Base-by-base conservation (phyloP, 2,888 invertebrate species). In the Hydrotaea diabolus region DNA sequence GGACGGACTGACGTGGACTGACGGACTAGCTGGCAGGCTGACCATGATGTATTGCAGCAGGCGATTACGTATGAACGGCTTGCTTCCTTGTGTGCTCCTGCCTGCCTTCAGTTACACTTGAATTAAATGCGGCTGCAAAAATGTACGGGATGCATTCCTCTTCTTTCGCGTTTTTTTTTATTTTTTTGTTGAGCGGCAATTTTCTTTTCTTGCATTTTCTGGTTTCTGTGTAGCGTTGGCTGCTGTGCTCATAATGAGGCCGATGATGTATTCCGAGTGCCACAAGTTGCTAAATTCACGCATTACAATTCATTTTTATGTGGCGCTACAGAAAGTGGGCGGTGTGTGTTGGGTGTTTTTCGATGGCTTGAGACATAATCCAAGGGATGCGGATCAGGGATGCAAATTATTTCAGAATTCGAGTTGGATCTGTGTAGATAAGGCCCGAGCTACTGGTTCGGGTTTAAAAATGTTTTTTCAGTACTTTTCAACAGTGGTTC, bases 201-300 rank as follows among this genome's bases (percentile, higher is more conserved):
- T 53, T 59, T 39, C 43, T 77, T 62, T 64, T 46, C 62, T 69
- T 31, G 31, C 31, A 31, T 7, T 31, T 31, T 21, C 36, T 79
- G n/a, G 46, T 39, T 64, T 31, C 39, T 85, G 55, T 53, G 59
- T 7, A 7, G 3, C 7, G 31, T 31, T 31, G 31, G 31, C 31
- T 31, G 49, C 36, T 66, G 73, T 79, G 79, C 43, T 76, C 79
- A 82, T 79, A 85, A 80, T 78, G 79, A 82, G 84, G 82, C 59
- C 43, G 74, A 74, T 82, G 77, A 74, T 82, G 85, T 74, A 80
- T 82, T 82, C 74, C 76, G 77, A 80, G 81, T 85, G 84, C 74
- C 80, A 83, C 80, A 82, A 86, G 78, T 86, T 83, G 75, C 84
- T 86, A 85, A 87, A 85, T 87, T 85, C 84, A 84, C 86, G 86